phyloP scores from a whole-genome alignment of 1,140 invertebrate genomes.

The Drosophila tropicalis region DNA sequence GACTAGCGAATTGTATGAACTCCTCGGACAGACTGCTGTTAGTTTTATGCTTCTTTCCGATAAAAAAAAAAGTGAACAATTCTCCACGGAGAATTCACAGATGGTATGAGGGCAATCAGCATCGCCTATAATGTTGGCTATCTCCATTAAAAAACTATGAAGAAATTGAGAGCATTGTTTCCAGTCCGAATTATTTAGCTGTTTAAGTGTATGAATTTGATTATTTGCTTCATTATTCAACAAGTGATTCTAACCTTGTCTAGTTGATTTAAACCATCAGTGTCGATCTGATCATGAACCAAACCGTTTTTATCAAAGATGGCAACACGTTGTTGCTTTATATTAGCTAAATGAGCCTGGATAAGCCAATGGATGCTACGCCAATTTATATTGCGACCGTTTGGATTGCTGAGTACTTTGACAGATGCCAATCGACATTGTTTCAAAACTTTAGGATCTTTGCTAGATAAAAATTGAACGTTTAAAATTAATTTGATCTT shows the following conservation, averaged over 20 bases:
- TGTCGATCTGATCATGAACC: not conserved
- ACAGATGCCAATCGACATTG: constrained; percentile 1
- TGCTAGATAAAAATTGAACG: not conserved
- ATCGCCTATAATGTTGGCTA: not conserved
- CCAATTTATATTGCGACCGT: fast-evolving
- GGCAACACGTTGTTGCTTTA: not conserved
- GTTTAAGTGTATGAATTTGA: too few species aligned
- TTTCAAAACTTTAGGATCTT: constrained; percentile 19
- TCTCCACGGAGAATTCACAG: not conserved
- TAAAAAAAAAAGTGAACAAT: not conserved
- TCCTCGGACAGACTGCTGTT: not conserved
- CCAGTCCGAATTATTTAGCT: not conserved
- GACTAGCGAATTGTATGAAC: constrained; percentile 11
- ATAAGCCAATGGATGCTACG: not conserved
- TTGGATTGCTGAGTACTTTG: not conserved
- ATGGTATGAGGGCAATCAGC: constrained; percentile 14
- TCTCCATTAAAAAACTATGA: not conserved
- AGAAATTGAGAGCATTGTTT: not conserved
- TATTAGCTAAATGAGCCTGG: constrained; percentile 2
- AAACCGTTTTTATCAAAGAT: not conserved
- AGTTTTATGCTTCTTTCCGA: not conserved
- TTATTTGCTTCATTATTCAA: not conserved
- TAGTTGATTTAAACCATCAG: not conserved
- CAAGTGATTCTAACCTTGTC: not conserved
- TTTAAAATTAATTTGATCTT: not conserved